Evolutionary conservation across 2,888 invertebrate genomes (phyloP).

Genomic region (Emmelina monodactyla): DNA sequence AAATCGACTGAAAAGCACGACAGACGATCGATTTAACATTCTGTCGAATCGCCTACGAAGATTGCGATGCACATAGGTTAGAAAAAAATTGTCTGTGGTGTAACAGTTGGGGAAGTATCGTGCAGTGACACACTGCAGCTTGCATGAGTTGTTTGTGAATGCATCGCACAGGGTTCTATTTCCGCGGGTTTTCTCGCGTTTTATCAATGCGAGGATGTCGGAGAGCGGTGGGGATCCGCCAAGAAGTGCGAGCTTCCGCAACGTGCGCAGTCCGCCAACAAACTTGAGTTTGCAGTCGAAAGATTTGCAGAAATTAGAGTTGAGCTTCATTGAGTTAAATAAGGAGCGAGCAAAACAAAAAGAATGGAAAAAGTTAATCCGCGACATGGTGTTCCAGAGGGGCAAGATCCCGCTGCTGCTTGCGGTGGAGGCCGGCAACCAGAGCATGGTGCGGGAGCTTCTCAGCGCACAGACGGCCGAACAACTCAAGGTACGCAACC

Average conservation of each 20-base stretch:
- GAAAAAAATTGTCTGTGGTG: constrained; percentile 43
- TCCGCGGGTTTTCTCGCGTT: no score
- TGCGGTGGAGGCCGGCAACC: constrained; percentile 95
- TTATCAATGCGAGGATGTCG: no score
- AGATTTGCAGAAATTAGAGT: constrained; percentile 53
- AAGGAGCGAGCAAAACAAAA: constrained; percentile 58
- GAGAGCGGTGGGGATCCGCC: constrained; percentile 34
- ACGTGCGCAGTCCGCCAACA: constrained; percentile 39
- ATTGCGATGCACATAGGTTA: constrained; percentile 48
- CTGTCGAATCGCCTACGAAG: constrained; percentile 36
- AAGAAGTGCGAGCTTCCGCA: constrained; percentile 33
- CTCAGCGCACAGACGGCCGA: constrained; percentile 86
- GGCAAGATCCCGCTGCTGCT: constrained; percentile 93
- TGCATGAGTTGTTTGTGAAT: constrained; percentile 26
- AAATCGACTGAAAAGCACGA: constrained; percentile 40
- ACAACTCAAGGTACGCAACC: constrained; percentile 75
- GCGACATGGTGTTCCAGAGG: constrained; percentile 75
- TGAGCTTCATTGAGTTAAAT: constrained; percentile 60
- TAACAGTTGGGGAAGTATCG: constrained; percentile 40
- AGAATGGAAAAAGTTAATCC: constrained; percentile 66
- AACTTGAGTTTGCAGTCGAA: constrained; percentile 35
- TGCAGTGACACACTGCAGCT: constrained; percentile 44
- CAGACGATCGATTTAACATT: constrained; percentile 46
- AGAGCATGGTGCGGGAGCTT: constrained; percentile 93
- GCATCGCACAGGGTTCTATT: no score